Base-by-base conservation (phyloP, 2,888 invertebrate species). In the Platypus cylindrus region DNA sequence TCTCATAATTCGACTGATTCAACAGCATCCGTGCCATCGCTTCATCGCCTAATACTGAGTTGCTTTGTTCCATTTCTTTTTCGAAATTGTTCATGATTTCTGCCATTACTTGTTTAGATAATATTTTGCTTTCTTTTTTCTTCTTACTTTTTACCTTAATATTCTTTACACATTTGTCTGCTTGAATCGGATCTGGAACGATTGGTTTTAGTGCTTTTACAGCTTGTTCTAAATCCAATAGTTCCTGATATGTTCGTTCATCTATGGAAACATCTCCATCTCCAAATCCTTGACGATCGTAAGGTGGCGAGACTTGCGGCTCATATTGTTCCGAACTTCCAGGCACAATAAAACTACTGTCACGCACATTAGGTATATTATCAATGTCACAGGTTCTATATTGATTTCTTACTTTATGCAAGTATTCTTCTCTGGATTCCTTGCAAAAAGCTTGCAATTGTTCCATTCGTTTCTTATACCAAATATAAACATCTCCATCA, bases 1-100 rank as follows among this genome's bases (percentile, higher is more conserved):
- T 77, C 49, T 78, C 78, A 53, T 71, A 75, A 27, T 67, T 63
- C 1, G 75, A 73, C 39, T 76, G 65, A 48, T 71, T 70, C 53
- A 75, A 55, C 3, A 75, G 64, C 46, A 70, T 72, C 36, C 64
- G 64, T 0, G 69, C 66, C 8, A 76, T 57, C 9, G 64, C 59
- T 26, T 59, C 57, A 42, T 73, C 58, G 41, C 73, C 69, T 16
- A 68, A 55, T 41, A 64, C 63, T 7, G 54, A 52, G 48, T 54
- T 73, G 68, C 49, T 68, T 65, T 13, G 57, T 56, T 24, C 67
- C 52, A 15, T 72, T 58, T 41, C 62, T 58, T 29, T 69, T 64
- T 73, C 73, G 73, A 30, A 75, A 47, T 4, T 45, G 3, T 53
- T 44, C 45, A 71, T 58, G 1, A 75, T 48, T 15, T 58, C 58